phyloP scores from a whole-genome alignment of 2,797 vertebrate genomes.

The Gephyroberyx darwinii region DNA sequence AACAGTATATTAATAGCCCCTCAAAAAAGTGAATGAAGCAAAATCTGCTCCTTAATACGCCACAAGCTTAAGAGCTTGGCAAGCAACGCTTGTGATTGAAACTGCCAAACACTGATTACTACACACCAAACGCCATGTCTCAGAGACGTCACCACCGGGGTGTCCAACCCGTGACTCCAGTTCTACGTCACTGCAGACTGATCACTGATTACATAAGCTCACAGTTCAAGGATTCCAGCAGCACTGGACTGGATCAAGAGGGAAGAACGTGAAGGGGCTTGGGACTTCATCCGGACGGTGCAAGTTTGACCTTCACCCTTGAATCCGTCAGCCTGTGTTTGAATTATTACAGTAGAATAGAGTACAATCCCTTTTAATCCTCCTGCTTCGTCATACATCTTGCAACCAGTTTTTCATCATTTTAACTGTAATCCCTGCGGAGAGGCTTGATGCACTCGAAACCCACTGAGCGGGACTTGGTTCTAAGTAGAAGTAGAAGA shows the following conservation, averaged over 20 bases:
- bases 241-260: not conserved
- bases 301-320: conserved; percentile 40
- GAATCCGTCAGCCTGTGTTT: conserved; percentile 42
- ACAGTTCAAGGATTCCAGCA: conserved; percentile 18
- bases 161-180: conserved; percentile 25
- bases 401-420: conserved; percentile 67
- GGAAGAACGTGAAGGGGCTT: conserved; percentile 21
- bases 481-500: conserved; percentile 48
- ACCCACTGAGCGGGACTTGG: conserved; percentile 35
- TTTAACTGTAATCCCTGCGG: conserved; percentile 64
- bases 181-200: conserved; percentile 45
- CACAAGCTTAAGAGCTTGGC: conserved; percentile 67
- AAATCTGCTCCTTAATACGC: conserved; percentile 58
- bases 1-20: conserved; percentile 62
- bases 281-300: conserved; percentile 13
- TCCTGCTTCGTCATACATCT: conserved; percentile 63
- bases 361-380: conserved; percentile 73
- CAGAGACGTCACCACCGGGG: conserved; percentile 46
- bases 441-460: conserved; percentile 57
- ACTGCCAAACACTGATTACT: conserved; percentile 69
- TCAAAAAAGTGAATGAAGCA: conserved; percentile 64
- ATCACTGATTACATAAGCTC: conserved; percentile 53
- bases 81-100: conserved; percentile 66
- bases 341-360: conserved; percentile 59
- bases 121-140: conserved; percentile 50